phyloP scores from a whole-genome alignment of 2,888 invertebrate species.

The Himalopsyche kuldschensis region DNA sequence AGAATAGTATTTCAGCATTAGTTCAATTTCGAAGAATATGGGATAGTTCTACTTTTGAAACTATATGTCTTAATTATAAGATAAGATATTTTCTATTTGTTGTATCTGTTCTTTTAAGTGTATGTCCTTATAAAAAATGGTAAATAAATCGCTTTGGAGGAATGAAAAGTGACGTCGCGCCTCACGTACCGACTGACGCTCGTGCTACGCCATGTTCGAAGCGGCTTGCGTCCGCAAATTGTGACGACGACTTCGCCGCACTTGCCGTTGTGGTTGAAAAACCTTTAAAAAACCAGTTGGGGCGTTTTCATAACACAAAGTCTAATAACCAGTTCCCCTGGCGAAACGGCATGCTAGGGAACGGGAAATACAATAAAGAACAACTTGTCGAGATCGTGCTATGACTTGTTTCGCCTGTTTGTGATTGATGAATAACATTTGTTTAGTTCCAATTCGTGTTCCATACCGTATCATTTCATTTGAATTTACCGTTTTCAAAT shows the following conservation, averaged over 20 bases:
- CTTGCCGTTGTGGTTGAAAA: background rate
- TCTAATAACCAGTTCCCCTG: conserved; percentile 30
- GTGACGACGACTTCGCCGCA: background rate
- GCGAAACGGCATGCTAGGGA: background rate
- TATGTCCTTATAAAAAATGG: no score
- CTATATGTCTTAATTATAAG: no score
- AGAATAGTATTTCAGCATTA: no score
- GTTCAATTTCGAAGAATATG: no score
- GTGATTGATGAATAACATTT: background rate
- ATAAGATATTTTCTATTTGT: no score
- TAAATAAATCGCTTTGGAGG: no score
- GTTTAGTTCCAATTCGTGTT: background rate
- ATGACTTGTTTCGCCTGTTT: background rate
- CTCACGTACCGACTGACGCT: background rate
- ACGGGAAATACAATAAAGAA: background rate
- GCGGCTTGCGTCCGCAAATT: background rate
- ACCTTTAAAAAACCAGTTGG: conserved; percentile 25
- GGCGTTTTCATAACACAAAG: conserved; percentile 19
- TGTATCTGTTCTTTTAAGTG: no score
- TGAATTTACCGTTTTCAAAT: background rate
- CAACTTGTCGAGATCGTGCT: background rate
- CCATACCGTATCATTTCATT: background rate
- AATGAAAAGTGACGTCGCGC: background rate
- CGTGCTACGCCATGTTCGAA: background rate
- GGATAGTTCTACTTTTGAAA: no score